Percentiles rank a stretch among this genome's conserved stretches.
phyloP scores from a whole-genome alignment of 2,797 vertebrate genomes.

The Diplodus puntazzo region DNA sequence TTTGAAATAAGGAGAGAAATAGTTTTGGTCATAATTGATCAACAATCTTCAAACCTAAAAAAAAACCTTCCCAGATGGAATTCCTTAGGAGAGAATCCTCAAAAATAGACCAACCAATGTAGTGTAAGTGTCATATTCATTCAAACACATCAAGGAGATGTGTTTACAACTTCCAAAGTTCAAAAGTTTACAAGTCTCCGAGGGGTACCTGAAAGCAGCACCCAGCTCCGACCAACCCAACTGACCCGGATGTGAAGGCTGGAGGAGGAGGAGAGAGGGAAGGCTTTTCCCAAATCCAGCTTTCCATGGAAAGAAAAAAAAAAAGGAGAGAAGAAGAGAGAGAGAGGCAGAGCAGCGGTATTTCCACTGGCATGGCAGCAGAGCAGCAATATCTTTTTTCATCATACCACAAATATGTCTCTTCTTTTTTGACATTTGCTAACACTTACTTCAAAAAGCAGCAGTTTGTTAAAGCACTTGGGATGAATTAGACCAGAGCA shows the following conservation, averaged over 20 bases:
- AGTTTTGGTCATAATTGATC: too few species aligned
- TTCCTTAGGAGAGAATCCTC: too few species aligned
- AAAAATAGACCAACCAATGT: too few species aligned
- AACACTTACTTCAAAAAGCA: conserved; percentile 27
- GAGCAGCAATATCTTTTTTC: conserved; percentile 47
- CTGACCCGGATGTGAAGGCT: conserved; percentile 88
- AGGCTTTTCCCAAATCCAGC: conserved; percentile 76
- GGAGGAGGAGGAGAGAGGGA: conserved; percentile 67
- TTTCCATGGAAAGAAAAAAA: conserved; percentile 74
- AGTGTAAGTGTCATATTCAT: too few species aligned
- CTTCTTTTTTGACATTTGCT: conserved; percentile 38
- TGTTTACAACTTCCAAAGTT: conserved; percentile 21
- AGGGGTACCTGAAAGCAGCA: conserved; percentile 64
- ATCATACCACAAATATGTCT: conserved; percentile 59
- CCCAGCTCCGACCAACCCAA: conserved; percentile 67
- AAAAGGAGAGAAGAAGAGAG: neutral
- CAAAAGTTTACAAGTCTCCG: conserved; percentile 15
- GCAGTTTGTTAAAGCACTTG: conserved; percentile 9
- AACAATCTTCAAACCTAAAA: too few species aligned
- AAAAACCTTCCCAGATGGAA: too few species aligned
- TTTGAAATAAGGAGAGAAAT: too few species aligned
- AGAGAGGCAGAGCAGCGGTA: conserved; percentile 47
- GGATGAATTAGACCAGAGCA: neutral
- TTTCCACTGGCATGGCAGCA: conserved; percentile 70
- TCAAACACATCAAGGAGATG: neutral